Evolutionary conservation across 1,140 invertebrate species (phyloP).

Genomic region (Meloidogyne exigua): DNA sequence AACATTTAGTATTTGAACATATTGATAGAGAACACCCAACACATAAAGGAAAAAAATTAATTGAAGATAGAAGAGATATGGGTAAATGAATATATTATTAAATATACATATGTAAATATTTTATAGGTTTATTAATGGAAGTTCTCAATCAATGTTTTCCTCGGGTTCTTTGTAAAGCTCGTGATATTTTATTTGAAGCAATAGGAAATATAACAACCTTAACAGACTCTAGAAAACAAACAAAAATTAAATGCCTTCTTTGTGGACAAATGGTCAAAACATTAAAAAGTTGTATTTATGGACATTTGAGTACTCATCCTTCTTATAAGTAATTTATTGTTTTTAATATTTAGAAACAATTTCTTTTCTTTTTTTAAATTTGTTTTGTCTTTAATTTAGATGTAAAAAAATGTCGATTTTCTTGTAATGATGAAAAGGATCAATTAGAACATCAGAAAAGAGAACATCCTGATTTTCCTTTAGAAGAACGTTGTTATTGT

Average conservation of each 20-base stretch:
- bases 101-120: neutral
- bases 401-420: slow-evolving; percentile 30
- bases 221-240: neutral
- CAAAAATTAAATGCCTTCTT: slow-evolving; percentile 1
- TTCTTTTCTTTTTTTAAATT: too few species aligned
- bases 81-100: neutral
- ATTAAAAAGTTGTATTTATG: neutral
- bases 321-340: slow-evolving; percentile 10
- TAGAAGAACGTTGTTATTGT: slow-evolving; percentile 14
- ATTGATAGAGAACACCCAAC: slow-evolving; percentile 27
- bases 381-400: neutral
- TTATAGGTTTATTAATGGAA: slow-evolving; percentile 20
- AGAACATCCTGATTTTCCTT: slow-evolving; percentile 5
- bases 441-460: slow-evolving; percentile 15
- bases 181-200: neutral
- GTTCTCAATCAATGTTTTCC: slow-evolving; percentile 26
- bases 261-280: neutral
- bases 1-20: slow-evolving; percentile 33
- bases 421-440: neutral
- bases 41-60: slow-evolving; percentile 17
- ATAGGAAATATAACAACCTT: neutral
- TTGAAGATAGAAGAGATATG: slow-evolving; percentile 21
- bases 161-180: slow-evolving; percentile 10
- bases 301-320: slow-evolving; percentile 13
- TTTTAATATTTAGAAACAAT: too few species aligned